Conservation (phyloP, 2,888 invertebrate genomes). For the Sinhomidia bicolor region DNA sequence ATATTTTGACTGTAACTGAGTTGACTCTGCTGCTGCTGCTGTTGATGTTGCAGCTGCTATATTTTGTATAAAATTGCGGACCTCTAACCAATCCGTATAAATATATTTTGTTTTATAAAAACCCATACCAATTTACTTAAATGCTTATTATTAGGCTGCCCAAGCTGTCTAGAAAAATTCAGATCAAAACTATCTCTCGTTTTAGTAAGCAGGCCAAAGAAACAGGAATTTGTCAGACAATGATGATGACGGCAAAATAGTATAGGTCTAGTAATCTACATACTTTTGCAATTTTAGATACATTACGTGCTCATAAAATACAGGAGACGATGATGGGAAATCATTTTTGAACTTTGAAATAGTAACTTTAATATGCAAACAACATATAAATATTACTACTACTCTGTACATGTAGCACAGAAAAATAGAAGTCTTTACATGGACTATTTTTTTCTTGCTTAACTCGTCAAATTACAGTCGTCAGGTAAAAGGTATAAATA, state of each 20-base stretch:
- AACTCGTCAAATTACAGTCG: slow-evolving; percentile 1
- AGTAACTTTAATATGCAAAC: too few species aligned
- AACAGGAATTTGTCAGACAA: slow-evolving; percentile 8
- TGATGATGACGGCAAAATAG: neutral
- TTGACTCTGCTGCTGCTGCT: neutral
- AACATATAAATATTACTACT: too few species aligned
- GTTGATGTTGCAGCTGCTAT: neutral
- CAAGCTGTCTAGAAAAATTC: slow-evolving; percentile 17
- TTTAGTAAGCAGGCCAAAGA: slow-evolving; percentile 27
- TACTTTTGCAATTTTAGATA: slow-evolving; percentile 3
- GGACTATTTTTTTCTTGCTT: neutral
- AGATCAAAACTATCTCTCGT: slow-evolving; percentile 8
- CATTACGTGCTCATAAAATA: slow-evolving; percentile 18
- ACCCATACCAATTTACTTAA: slow-evolving; percentile 19
- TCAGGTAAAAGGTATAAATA: slow-evolving; percentile 20
- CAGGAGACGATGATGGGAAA: neutral
- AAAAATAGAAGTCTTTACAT: too few species aligned
- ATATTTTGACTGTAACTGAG: slow-evolving; percentile 15
- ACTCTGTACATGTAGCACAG: too few species aligned
- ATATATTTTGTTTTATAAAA: neutral
- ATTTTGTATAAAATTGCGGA: neutral
- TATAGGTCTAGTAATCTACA: slow-evolving; percentile 9
- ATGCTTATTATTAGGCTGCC: neutral
- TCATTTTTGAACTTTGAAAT: neutral
- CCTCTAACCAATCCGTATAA: neutral